Base-by-base conservation (phyloP, 2,888 invertebrate genomes). In the Cloeon dipterum region DNA sequence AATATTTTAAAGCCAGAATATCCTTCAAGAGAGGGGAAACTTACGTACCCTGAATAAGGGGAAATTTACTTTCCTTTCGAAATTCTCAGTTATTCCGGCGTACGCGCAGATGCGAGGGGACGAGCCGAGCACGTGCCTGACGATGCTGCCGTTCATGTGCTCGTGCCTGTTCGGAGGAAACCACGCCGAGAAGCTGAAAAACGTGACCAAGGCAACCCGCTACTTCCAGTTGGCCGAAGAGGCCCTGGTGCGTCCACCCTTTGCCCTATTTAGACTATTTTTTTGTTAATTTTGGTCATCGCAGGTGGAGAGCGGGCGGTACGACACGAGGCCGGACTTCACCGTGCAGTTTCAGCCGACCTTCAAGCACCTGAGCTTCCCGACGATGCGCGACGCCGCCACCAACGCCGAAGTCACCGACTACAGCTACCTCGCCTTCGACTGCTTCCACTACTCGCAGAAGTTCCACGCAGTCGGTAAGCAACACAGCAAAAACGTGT, bases 401-500 rank as follows among this genome's bases (percentile, higher is more conserved):
- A 23, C 25, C 13, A 32, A 32, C 26, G 23, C 20, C 16, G 14
- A 21, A 8, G 14, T 13, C 13, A 37, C 37, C 3, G 74, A 76
- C 55, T 65, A 68, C 50, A 72, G 66, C 26, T 70, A 70, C 53
- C 69, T 76, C 48, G 74, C 75, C 3, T 68, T 74, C 49, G 76
- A 77, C 52, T 76, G 77, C 55, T 77, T 77, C 54, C 76, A 77
- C 56, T 76, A 76, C 58, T 75, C 75, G 38, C 76, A 77, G 56
- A 76, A 75, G 52, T 75, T 75, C 11, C 75, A 76, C 43, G 76
- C 76, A 2, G 52, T 74, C 37, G 74, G 74, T 74, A 56, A 56
- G 14, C n/a, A n/a, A n/a, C n/a, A n/a, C n/a, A n/a, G n/a, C n/a
- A n/a, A n/a, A n/a, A n/a, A n/a, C n/a, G n/a, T n/a, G n/a, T n/a